These are phyloP conservation scores for Oplegnathus fasciatus DNA, from an alignment of 2,113 vertebrate species.

Conservation along the genomic window DNA sequence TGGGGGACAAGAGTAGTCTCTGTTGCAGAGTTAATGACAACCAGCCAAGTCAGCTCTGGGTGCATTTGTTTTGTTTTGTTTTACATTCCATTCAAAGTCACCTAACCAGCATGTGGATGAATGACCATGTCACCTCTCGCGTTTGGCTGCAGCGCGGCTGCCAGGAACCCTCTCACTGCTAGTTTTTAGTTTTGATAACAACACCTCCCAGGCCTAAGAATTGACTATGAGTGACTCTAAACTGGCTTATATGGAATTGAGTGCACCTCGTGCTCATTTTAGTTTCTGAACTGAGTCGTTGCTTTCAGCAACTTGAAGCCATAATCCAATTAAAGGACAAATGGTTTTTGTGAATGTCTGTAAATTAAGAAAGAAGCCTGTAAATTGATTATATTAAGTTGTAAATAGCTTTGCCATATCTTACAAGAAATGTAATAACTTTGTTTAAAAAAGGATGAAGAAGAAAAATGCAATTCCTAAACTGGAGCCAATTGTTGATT, in stretches of 20 bases:
- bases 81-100: constrained; percentile 55
- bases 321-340: constrained; percentile 31
- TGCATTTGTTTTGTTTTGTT: constrained; percentile 49
- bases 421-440: constrained; percentile 29
- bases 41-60: constrained; percentile 12
- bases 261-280: constrained; percentile 28
- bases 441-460: neutral
- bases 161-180: constrained; percentile 8
- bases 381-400: constrained; percentile 17
- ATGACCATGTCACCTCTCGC: constrained; percentile 26
- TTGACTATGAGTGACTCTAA: constrained; percentile 19
- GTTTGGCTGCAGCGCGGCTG: constrained; percentile 9
- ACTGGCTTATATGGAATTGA: constrained; percentile 19
- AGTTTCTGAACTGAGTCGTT: constrained; percentile 15
- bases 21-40: constrained; percentile 10
- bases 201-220: constrained; percentile 5
- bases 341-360: constrained; percentile 25
- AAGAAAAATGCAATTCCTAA: constrained; percentile 27
- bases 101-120: constrained; percentile 65
- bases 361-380: constrained; percentile 7
- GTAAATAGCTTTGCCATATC: constrained; percentile 32
- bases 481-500: constrained; percentile 53
- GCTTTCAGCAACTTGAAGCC: constrained; percentile 45
- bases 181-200: neutral
- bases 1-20: neutral